Evolutionary conservation across 2,888 invertebrate genomes (phyloP).

Genomic region (Lycaena phlaeas): DNA sequence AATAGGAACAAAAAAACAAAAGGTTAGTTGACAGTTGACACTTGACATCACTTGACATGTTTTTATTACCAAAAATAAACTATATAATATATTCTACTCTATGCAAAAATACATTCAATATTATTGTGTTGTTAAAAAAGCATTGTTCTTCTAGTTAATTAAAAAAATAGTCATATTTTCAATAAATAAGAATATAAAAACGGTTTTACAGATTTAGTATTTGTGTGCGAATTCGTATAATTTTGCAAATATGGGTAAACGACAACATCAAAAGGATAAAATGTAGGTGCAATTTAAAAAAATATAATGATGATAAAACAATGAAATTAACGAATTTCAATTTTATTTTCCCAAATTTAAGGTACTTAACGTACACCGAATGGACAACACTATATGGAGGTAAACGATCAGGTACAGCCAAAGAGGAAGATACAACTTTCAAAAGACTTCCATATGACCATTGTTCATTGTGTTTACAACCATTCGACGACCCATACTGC

Average conservation of each 20-base stretch:
- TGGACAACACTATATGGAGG: constrained; percentile 94
- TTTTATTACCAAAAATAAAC: no score
- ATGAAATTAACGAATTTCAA: constrained; percentile 17
- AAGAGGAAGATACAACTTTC: constrained; percentile 86
- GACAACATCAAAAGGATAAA: constrained; percentile 96
- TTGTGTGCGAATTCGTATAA: neutral
- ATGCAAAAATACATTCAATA: no score
- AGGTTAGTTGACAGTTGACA: no score
- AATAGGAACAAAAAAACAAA: no score
- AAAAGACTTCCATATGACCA: constrained; percentile 93
- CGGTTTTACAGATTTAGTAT: no score
- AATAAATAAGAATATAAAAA: neutral
- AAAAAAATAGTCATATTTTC: neutral
- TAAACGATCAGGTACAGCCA: constrained; percentile 79
- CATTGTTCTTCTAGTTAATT: no score
- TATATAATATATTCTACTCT: no score
- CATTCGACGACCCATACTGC: constrained; percentile 93
- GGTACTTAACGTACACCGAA: constrained; percentile 90
- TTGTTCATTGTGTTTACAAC: constrained; percentile 92
- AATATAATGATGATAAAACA: no score
- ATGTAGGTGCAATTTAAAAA: no score
- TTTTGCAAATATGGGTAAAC: constrained; percentile 84
- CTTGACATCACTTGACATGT: no score
- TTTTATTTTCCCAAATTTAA: no score
- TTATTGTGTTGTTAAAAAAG: no score